Conservation (phyloP, 2,113 vertebrate genomes). For the Ptilorrhoa leucosticta region DNA sequence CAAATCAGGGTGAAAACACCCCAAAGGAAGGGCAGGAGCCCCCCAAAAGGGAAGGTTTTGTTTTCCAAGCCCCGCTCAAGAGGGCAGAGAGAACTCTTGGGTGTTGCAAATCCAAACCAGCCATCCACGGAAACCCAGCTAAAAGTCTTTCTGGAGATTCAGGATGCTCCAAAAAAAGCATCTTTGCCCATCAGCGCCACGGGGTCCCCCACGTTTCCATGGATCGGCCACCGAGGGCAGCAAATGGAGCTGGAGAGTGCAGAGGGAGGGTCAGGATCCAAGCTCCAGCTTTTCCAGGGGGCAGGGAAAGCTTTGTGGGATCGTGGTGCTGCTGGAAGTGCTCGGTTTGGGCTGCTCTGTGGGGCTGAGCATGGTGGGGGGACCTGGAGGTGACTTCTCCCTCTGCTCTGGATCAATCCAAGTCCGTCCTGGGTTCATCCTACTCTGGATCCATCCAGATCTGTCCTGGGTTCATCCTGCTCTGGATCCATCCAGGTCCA, state of each 20-base stretch:
- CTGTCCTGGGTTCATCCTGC: too few species aligned
- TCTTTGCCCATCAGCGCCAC: fast-evolving
- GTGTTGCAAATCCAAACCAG: not conserved
- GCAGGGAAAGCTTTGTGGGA: not conserved
- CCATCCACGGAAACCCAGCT: not conserved
- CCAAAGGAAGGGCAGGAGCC: fast-evolving
- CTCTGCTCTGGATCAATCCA: not conserved
- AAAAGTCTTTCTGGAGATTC: not conserved
- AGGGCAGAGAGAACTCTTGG: not conserved
- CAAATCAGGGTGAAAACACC: fast-evolving
- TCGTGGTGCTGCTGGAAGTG: fast-evolving
- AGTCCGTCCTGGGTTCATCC: fast-evolving
- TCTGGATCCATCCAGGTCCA: not conserved
- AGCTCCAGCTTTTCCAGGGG: not conserved
- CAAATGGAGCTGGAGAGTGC: not conserved
- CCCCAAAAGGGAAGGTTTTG: not conserved
- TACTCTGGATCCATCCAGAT: not conserved
- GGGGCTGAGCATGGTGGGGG: fast-evolving
- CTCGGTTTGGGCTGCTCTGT: not conserved
- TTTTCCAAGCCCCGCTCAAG: fast-evolving
- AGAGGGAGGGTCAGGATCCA: not conserved
- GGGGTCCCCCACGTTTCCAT: fast-evolving
- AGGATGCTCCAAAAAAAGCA: not conserved
- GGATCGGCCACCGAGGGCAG: fast-evolving
- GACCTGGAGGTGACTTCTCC: not conserved